These are phyloP conservation scores for Oncorhynchus tshawytscha DNA, from an alignment of 2,113 vertebrate genomes.

Conservation along the genomic window DNA sequence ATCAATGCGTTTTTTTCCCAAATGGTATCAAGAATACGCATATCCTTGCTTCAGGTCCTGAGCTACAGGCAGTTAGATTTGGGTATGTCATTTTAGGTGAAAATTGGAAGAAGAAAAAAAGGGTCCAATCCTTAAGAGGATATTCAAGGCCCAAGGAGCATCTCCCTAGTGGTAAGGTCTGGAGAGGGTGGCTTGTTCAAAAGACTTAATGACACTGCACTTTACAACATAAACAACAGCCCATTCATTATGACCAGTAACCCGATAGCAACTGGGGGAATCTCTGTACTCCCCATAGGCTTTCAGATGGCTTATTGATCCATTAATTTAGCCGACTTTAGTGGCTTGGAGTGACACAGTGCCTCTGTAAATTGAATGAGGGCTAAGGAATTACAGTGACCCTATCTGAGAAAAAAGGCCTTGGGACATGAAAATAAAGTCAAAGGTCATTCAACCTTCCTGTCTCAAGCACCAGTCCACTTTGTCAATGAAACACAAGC, in stretches of 20 bases:
- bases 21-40: too few species aligned
- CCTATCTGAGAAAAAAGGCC: slow-evolving; percentile 61
- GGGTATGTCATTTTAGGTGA: too few species aligned
- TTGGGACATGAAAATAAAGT: slow-evolving; percentile 64
- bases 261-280: slow-evolving; percentile 68
- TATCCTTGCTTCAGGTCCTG: too few species aligned
- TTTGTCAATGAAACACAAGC: slow-evolving; percentile 23
- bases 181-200: slow-evolving; percentile 63
- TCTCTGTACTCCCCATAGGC: slow-evolving; percentile 62
- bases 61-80: too few species aligned
- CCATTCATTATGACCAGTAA: slow-evolving; percentile 79
- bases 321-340: slow-evolving; percentile 74
- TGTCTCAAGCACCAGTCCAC: slow-evolving; percentile 16
- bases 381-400: slow-evolving; percentile 66
- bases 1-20: too few species aligned
- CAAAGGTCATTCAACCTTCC: slow-evolving; percentile 59
- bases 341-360: slow-evolving; percentile 68
- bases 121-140: too few species aligned
- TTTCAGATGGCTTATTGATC: slow-evolving; percentile 78
- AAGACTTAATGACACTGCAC: slow-evolving; percentile 67
- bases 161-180: slow-evolving; percentile 59
- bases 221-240: slow-evolving; percentile 85
- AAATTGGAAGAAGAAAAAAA: too few species aligned
- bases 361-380: slow-evolving; percentile 67
- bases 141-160: slow-evolving; percentile 10